Conservation (phyloP, 2,888 invertebrate species). For the Heliconius ethilla region DNA sequence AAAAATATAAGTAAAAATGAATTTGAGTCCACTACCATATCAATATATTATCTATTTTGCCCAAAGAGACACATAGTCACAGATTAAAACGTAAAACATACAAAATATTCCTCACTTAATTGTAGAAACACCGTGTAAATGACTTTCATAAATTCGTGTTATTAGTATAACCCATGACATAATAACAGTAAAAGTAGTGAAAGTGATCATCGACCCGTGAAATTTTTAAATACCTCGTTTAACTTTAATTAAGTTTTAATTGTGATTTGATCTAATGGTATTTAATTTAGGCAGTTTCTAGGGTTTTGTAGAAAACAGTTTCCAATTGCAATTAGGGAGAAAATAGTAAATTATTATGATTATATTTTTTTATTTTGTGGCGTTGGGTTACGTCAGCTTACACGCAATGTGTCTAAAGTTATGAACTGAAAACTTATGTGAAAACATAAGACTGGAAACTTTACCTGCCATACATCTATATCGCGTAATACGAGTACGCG, state of each 20-base stretch:
- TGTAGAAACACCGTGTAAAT: conserved; percentile 23
- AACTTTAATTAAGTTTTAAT: conserved; percentile 10
- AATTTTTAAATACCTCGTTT: conserved; percentile 41
- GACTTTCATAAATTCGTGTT: conserved; percentile 11
- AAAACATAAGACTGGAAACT: no score
- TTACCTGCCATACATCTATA: no score
- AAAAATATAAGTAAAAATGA: neutral
- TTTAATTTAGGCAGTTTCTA: neutral
- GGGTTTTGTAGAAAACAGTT: neutral
- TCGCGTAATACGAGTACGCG: no score
- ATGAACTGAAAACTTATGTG: no score
- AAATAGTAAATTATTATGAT: neutral
- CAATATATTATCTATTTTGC: neutral
- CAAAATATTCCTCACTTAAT: neutral
- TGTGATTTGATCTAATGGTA: neutral
- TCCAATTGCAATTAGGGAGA: neutral
- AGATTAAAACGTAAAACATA: neutral
- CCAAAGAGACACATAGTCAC: neutral
- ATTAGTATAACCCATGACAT: conserved; percentile 22
- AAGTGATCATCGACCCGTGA: conserved; percentile 36
- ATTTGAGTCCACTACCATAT: neutral
- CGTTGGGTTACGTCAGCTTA: no score
- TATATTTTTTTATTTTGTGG: no score
- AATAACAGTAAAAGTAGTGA: conserved; percentile 37
- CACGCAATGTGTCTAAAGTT: no score